Conservation (phyloP, 2,113 vertebrate genomes). For the Saguinus midas region DNA sequence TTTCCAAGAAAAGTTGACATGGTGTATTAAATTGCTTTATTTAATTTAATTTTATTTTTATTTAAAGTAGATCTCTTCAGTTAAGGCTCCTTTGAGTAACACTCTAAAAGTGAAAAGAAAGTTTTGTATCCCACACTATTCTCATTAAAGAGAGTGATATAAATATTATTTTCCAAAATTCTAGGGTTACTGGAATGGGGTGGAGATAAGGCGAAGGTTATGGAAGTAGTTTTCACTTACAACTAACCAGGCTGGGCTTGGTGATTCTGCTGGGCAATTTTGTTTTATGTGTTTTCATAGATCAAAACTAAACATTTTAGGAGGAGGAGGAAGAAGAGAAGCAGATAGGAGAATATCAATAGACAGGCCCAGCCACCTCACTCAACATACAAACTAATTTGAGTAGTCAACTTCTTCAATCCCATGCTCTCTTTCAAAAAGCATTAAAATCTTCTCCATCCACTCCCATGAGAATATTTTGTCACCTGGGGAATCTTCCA, state of each 20-base stretch:
- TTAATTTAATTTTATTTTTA: neutral
- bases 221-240: neutral
- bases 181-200: neutral
- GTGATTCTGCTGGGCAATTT: neutral
- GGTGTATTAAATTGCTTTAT: slow-evolving; percentile 14
- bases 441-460: neutral
- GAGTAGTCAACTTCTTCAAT: neutral
- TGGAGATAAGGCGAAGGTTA: too few species aligned
- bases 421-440: neutral
- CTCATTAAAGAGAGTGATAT: neutral
- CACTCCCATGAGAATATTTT: neutral
- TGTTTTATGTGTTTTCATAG: neutral
- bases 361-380: neutral
- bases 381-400: neutral
- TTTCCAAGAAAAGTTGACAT: neutral
- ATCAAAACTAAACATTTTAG: neutral
- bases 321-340: neutral
- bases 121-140: neutral
- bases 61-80: neutral
- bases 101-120: neutral
- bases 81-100: neutral
- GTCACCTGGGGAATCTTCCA: neutral
- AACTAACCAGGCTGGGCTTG: neutral
- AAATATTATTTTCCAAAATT: neutral
- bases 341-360: neutral